Percentiles rank a stretch among this genome's conserved stretches.
phyloP scores from a whole-genome alignment of 2,113 vertebrate species.

The Willisornis vidua region DNA sequence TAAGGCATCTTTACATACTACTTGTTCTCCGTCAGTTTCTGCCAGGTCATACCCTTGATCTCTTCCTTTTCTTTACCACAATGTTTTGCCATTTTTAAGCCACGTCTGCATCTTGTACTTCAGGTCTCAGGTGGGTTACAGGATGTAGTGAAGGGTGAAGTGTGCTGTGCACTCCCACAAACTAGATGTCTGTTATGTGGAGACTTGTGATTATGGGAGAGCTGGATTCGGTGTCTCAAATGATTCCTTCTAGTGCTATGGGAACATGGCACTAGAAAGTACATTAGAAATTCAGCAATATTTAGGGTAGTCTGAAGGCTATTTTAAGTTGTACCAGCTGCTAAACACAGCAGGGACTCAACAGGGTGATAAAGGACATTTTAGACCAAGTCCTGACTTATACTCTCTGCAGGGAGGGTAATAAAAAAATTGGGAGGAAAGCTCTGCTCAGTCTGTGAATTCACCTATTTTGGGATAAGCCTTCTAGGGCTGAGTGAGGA shows the following conservation, averaged over 20 bases:
- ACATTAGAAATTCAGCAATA: conserved; percentile 29
- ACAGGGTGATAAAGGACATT: conserved; percentile 46
- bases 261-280: neutral
- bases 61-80: neutral
- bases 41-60: neutral
- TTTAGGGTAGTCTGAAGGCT: conserved; percentile 10
- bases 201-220: neutral
- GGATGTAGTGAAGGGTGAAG: neutral
- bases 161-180: neutral
- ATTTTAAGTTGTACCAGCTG: conserved; percentile 61
- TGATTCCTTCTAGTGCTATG: neutral
- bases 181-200: neutral
- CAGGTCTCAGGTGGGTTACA: neutral
- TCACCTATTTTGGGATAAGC: conserved; percentile 11
- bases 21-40: neutral
- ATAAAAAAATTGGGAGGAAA: conserved; percentile 6
- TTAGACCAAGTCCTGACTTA: conserved; percentile 28
- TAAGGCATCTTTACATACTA: neutral
- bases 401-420: neutral
- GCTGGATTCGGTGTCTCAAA: neutral
- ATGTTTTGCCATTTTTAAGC: conserved; percentile 7
- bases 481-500: neutral
- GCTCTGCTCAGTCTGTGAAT: neutral
- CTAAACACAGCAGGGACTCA: conserved; percentile 52
- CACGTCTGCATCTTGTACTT: neutral